Conservation (phyloP, 1,140 invertebrate genomes). For the Tetramorium alpestre region DNA sequence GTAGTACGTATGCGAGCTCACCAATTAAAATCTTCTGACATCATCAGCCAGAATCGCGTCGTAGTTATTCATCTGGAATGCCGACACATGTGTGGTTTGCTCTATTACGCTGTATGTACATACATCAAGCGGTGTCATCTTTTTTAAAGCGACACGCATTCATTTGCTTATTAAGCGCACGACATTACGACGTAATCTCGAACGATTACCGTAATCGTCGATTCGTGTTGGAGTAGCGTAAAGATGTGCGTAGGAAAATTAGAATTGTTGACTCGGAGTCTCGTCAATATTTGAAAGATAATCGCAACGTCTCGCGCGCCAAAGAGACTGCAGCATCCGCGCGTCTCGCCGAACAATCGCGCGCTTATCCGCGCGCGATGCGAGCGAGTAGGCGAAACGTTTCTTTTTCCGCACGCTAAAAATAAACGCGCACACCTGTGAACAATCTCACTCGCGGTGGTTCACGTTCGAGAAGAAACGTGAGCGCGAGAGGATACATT, state of each 20-base stretch:
- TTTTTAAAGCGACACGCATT: not conserved
- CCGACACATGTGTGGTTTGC: not conserved
- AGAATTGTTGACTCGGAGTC: not conserved
- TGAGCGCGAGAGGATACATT: conserved; percentile 23
- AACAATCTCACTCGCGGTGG: not conserved
- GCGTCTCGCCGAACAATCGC: not conserved
- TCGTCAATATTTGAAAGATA: not conserved
- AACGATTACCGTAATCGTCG: too few relatives aligned
- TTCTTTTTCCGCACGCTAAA: conserved; percentile 1
- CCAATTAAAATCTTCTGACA: conserved; percentile 15
- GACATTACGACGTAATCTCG: not conserved
- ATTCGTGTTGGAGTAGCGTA: not conserved
- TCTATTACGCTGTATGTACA: not conserved
- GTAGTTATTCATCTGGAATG: not conserved
- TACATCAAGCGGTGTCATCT: not conserved
- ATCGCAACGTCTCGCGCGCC: not conserved
- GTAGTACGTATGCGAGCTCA: not conserved
- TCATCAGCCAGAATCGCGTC: conserved; percentile 27
- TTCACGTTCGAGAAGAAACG: not conserved
- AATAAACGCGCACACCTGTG: conserved; percentile 31
- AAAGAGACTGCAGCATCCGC: not conserved
- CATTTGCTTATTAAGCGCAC: not conserved
- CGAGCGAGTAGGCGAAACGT: not conserved
- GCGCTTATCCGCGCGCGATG: not conserved
- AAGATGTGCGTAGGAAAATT: not conserved